These are phyloP conservation scores for Tamias sibiricus DNA, from an alignment of 2,113 vertebrate species.

Conservation along the genomic window DNA sequence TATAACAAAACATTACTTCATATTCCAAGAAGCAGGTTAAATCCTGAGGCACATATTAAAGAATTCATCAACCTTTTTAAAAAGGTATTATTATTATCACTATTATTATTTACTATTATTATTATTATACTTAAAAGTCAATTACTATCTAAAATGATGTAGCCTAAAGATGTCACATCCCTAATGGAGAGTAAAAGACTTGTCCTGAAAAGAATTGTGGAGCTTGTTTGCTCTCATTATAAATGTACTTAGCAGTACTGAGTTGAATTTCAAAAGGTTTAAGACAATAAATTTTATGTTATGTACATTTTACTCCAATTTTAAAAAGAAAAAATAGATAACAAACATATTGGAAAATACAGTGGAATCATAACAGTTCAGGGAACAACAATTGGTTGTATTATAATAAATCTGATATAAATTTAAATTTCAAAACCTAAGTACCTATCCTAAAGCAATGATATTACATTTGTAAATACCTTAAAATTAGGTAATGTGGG, in stretches of 20 bases:
- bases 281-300: background rate
- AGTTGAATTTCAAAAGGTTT: background rate
- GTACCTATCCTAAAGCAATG: background rate
- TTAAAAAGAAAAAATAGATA: background rate
- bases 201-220: background rate
- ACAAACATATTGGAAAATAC: background rate
- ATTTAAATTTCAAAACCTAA: conserved; percentile 59
- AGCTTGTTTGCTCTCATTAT: background rate
- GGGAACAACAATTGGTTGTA: background rate
- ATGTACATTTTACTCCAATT: background rate
- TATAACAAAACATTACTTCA: background rate
- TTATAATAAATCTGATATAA: conserved; percentile 32
- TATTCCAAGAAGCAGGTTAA: conserved; percentile 25
- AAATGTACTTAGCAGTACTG: background rate
- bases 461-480: conserved; percentile 61
- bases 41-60: background rate
- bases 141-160: background rate
- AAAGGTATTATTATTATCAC: background rate
- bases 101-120: background rate
- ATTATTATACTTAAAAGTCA: background rate
- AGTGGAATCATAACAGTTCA: background rate
- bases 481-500: conserved; percentile 38
- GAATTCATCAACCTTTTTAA: background rate
- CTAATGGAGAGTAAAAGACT: background rate
- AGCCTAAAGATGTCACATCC: background rate